These are phyloP conservation scores for Gortyna flavago DNA, from an alignment of 2,888 invertebrate genomes.

Conservation along the genomic window DNA sequence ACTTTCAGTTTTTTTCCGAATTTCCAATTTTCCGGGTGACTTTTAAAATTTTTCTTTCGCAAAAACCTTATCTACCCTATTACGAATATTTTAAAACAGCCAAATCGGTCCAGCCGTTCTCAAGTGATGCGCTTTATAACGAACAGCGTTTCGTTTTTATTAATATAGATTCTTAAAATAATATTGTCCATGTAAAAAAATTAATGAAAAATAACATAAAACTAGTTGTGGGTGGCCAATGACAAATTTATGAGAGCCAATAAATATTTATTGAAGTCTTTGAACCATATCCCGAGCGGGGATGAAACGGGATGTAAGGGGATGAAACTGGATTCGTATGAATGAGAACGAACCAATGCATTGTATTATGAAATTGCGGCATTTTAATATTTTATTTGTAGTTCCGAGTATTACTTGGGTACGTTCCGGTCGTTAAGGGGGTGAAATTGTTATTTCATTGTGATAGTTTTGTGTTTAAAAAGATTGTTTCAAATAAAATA, in stretches of 20 bases:
- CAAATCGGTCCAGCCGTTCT: neutral
- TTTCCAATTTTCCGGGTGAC: neutral
- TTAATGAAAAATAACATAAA: slow-evolving; percentile 67
- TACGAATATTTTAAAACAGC: neutral
- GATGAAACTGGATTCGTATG: slow-evolving; percentile 59
- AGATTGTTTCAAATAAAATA: slow-evolving; percentile 14
- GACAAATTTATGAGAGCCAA: slow-evolving; percentile 69
- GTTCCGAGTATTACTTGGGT: slow-evolving; percentile 20
- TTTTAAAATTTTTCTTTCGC: neutral
- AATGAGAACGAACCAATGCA: slow-evolving; percentile 64
- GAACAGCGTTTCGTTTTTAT: neutral
- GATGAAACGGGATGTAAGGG: slow-evolving; percentile 51
- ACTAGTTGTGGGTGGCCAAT: slow-evolving; percentile 41
- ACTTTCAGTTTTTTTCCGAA: neutral
- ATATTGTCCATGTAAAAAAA: slow-evolving; percentile 44
- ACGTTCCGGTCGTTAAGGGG: slow-evolving; percentile 26
- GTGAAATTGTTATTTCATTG: slow-evolving; percentile 15
- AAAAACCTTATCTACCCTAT: neutral
- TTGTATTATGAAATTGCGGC: slow-evolving; percentile 61
- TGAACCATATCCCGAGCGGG: slow-evolving; percentile 59
- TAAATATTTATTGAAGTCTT: slow-evolving; percentile 76
- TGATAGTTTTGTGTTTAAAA: neutral
- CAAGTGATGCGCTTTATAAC: neutral
- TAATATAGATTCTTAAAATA: slow-evolving; percentile 8
- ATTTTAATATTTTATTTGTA: slow-evolving; percentile 44